Base-by-base conservation (phyloP, 2,113 vertebrate species). In the Apeltes quadracus region DNA sequence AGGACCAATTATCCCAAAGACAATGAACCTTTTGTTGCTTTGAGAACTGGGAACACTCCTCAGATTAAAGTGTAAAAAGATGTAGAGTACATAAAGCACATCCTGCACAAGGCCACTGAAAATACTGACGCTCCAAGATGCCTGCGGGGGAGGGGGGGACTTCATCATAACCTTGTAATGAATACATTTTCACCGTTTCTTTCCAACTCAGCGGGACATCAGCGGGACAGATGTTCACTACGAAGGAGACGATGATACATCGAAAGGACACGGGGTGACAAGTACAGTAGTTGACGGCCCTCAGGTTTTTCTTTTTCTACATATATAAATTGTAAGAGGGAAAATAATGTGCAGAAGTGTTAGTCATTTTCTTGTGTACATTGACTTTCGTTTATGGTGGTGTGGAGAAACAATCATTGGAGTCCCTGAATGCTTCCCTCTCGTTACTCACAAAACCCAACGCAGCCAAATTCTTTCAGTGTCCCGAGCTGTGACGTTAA, bases 141-240 rank as follows among this genome's bases (percentile, higher is more conserved):
- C 86, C 88, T 82, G 82, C 74, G 39, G 84, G 32, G 29, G 39
- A 82, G 32, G 29, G 29, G 32, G 87, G 83, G 79, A 78, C 79
- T 79, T 86, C 86, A 87, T 90, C 88, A 82, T 84, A 89, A 86
- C 82, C 88, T 84, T 85, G 80, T 88, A 88, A 88, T 86, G 78
- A 92, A 83, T 88, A 83, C 55, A 79, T 78, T 86, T 81, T 76
- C 83, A 87, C 84, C 78, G 10, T 73, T 82, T 89, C 75, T 82
- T 86, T 71, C 53, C 48, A 75, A 85, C 64, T n/a, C n/a, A n/a
- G n/a, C n/a, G n/a, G n/a, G 75, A 84, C 64, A 69, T 76, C 69
- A 65, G 69, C 56, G 3, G 65, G 70, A 84, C 72, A 57, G 63
- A 72, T 66, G 69, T 87, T 65, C 63, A 23, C 55, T 34, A 54